A percentile compares a stretch with the other conserved stretches of the same genome.
Conservation (phyloP, 2,888 invertebrate genomes). For the Polydrusus pterygomalis region DNA sequence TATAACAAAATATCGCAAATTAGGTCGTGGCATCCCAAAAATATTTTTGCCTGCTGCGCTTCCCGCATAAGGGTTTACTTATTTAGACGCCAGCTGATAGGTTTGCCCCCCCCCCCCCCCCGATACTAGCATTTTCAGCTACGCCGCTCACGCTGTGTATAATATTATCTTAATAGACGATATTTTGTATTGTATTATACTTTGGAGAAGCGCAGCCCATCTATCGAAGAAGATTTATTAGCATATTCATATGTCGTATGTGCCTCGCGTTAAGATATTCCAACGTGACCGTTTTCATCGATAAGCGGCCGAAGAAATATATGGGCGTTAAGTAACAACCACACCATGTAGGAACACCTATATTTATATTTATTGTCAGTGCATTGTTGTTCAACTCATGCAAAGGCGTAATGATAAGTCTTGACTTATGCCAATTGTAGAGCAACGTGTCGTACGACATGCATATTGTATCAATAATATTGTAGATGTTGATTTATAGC, state of each 20-base stretch:
- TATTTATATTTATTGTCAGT: slow-evolving; percentile 41
- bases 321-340: slow-evolving; percentile 44
- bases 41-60: no score
- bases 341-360: slow-evolving; percentile 34
- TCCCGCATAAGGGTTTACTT: no score
- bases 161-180: no score
- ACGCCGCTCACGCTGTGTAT: no score
- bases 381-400: slow-evolving; percentile 29
- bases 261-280: slow-evolving; percentile 32
- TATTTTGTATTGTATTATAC: background rate
- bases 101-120: no score
- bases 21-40: no score
- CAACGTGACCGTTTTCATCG: slow-evolving; percentile 51
- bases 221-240: slow-evolving; percentile 35
- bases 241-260: slow-evolving; percentile 23
- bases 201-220: background rate
- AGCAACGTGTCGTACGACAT: slow-evolving; percentile 29
- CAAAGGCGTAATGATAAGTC: slow-evolving; percentile 30
- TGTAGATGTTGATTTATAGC: slow-evolving; percentile 20
- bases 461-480: slow-evolving; percentile 32
- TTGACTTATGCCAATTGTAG: slow-evolving; percentile 37
- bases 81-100: no score
- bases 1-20: no score
- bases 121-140: no score
- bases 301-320: slow-evolving; percentile 48